phyloP scores from a whole-genome alignment of 2,113 vertebrate genomes.

The Illadopsis cleaveri region DNA sequence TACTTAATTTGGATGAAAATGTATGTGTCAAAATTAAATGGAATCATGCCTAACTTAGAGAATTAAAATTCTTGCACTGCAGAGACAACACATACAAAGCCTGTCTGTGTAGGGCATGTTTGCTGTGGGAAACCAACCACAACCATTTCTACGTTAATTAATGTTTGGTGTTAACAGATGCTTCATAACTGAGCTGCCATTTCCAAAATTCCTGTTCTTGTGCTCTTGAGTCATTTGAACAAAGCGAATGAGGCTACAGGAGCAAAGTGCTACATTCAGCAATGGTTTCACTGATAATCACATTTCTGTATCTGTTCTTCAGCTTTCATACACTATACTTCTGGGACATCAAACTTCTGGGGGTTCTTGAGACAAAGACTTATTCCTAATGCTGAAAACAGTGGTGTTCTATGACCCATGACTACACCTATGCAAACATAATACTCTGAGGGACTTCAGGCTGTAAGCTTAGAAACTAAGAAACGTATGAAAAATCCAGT shows the following conservation, averaged over 20 bases:
- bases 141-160: background rate
- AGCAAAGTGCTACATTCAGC: background rate
- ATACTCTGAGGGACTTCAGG: background rate
- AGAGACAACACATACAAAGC: background rate
- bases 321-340: background rate
- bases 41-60: background rate
- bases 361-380: background rate
- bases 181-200: background rate
- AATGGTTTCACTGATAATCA: background rate
- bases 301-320: background rate
- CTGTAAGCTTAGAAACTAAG: background rate
- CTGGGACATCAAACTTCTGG: background rate
- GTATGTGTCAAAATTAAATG: background rate
- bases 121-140: background rate
- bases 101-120: background rate
- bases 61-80: background rate
- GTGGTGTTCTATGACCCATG: background rate
- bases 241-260: accelerated
- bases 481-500: background rate
- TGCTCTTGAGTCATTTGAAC: background rate
- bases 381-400: background rate
- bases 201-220: background rate
- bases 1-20: background rate
- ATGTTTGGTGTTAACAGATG: background rate
- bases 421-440: background rate